phyloP scores from a whole-genome alignment of 37 sponge, comb jelly and placozoan genomes.

The Petrosia ficiformis region DNA sequence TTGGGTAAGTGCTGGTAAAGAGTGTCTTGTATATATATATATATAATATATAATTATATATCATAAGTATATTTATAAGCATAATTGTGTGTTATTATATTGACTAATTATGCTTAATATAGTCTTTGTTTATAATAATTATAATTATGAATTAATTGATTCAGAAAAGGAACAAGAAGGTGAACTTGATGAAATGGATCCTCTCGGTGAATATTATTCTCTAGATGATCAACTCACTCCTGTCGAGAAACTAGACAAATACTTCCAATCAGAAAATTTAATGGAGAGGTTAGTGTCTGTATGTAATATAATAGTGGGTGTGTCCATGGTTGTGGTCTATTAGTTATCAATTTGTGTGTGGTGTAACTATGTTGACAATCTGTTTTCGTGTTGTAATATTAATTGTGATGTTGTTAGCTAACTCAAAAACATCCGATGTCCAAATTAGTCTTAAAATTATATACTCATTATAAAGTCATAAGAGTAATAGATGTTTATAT shows the following conservation, averaged over 20 bases:
- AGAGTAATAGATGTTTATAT: too few species aligned
- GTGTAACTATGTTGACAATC: not conserved
- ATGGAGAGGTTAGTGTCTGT: slow-evolving; percentile 45
- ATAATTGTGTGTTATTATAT: not conserved
- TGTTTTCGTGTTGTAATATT: not conserved
- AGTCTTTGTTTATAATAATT: not conserved
- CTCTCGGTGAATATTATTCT: slow-evolving; percentile 36
- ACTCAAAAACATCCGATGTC: too few species aligned
- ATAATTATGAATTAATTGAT: not conserved
- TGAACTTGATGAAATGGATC: slow-evolving; percentile 24
- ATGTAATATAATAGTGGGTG: not conserved
- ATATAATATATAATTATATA: not conserved
- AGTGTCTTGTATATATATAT: not conserved
- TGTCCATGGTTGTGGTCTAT: not conserved
- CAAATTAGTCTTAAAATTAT: too few species aligned
- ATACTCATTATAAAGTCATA: too few species aligned
- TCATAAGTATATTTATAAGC: not conserved
- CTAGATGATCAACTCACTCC: slow-evolving; percentile 40
- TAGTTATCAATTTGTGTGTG: too few species aligned
- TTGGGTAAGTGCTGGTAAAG: not conserved
- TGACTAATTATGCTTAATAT: not conserved
- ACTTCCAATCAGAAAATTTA: slow-evolving; percentile 49
- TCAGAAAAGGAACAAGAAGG: slow-evolving; percentile 13
- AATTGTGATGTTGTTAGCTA: not conserved
- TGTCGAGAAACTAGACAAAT: slow-evolving; percentile 53